Evolutionary conservation across 92 coral and sea anemone species (phyloP).

Genomic region (Plumapathes pennacea): DNA sequence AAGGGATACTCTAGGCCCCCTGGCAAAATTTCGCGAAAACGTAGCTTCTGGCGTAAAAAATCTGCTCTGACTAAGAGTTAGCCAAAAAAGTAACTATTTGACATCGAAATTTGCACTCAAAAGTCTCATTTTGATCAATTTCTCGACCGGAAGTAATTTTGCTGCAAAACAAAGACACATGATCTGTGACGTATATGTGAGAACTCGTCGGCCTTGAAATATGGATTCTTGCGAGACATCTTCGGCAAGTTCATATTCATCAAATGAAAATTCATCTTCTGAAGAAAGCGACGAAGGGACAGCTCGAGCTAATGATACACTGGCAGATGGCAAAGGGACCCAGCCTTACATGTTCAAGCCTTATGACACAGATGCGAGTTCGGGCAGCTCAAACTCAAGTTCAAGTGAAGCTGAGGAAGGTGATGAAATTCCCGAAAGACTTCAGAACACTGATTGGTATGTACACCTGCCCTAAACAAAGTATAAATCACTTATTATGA

Average conservation of each 20-base stretch:
- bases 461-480: no score
- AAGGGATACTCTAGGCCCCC: neutral
- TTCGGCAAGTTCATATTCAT: no score
- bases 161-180: neutral
- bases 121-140: neutral
- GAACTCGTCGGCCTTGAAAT: no score
- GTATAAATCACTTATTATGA: neutral
- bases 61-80: neutral
- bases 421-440: neutral
- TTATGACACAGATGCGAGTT: constrained; percentile 2
- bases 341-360: constrained; percentile 1
- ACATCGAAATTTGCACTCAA: neutral
- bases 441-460: constrained; percentile 5
- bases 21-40: neutral
- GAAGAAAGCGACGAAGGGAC: no score
- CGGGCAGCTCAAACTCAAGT: neutral
- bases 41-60: neutral
- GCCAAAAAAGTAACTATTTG: neutral
- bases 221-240: no score
- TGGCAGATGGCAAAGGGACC: neutral
- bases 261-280: no score
- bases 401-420: neutral
- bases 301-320: no score
- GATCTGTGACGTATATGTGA: neutral
- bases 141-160: neutral